Evolutionary conservation across 2,797 vertebrate genomes (phyloP), one percentile per base, ranked within the genome.

Genomic region (Taenioides sp.): DNA sequence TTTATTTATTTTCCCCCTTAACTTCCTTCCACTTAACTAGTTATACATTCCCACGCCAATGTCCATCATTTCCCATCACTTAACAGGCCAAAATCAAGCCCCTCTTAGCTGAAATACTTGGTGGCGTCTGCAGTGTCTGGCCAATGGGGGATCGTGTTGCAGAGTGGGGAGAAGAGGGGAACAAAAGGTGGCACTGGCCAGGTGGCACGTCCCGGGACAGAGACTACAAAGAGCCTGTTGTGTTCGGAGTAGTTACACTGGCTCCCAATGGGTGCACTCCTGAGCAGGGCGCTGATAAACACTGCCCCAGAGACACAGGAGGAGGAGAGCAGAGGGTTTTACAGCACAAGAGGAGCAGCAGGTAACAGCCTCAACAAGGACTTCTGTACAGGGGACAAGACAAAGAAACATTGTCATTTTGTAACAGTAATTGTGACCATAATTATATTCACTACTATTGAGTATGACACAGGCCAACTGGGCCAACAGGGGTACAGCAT

Each of bases 211-310:
- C 77, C 81, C 71, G 77, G 81, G 72, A 86, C 75, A 72, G 81
- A 79, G 76, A 70, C 64, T 86, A 94, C 92, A 92, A 93, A 92
- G 88, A 82, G 61, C 71, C 72, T 75, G 74, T 87, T 93, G 89
- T 93, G 75, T 54, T 11, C 55, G 31, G 68, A 74, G 77, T 78
- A 37, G n/a, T 76, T 69, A 74, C 79, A 79, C 61, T 65, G 81
- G 77, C 79, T 85, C 79, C 72, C 67, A 65, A 74, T 85, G 81
- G 73, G 79, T 88, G 79, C 81, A 83, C 86, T 84, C 82, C 76
- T 57, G 71, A 89, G 81, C 69, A 70, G 76, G 72, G 74, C 16
- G 31, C 76, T 85, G 87, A 84, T 72, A 86, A 80, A 86, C 81
- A 80, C 62, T 74, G 73, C 74, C 64, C 62, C 76, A 65, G 72